Base-by-base conservation (phyloP, 2,888 invertebrate species). In the Oscheius myriophilus region DNA sequence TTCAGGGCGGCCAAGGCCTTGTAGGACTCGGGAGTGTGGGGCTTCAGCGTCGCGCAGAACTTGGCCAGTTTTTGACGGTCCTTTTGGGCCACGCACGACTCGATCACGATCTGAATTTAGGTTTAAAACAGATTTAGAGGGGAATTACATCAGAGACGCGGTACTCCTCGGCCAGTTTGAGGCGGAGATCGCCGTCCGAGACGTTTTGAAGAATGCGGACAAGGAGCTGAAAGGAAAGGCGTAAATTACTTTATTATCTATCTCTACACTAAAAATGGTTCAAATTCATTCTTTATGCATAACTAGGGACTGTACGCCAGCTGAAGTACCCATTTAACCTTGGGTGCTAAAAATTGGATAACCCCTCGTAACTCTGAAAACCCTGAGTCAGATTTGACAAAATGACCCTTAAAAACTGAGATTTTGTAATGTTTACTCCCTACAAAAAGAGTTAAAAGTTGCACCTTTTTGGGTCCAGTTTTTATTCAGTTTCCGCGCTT, bases 11-110 rank as follows among this genome's bases (percentile, higher is more conserved):
- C 71, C 0, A 72, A 63, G 14, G 82, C 82, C 64, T 82, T 82
- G 68, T 77, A 77, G 14, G 80, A 74, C 25, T 82, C 81, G 11
- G 73, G 75, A n/a, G 82, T 72, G 59, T 80, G 74, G 7, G 81
- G 76, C 11, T 73, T 76, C 55, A 82, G 70, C 12, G 69, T 73
- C 53, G 71, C 70, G 11, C 79, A 59, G 52, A 76, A 78, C 2
- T 71, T 67, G 39, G 76, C 67, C 21, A 82, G 46, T n/a, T 76
- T 73, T 49, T 69, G 53, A 23, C 77, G 63, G 54, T 82, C 82
- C 25, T 78, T 75, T 18, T 75, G 67, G 2, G 73, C 75, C 16
- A 77, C 77, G 46, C 81, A 55, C 26, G 77, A 74, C 46, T 82
- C 82, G 51, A 82, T 74, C 2, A 79, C 73, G 62, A 79, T 75